Evolutionary conservation across 2,113 vertebrate species (phyloP), one percentile per base, ranked within the genome.

Genomic region (Pollachius pollachius): DNA sequence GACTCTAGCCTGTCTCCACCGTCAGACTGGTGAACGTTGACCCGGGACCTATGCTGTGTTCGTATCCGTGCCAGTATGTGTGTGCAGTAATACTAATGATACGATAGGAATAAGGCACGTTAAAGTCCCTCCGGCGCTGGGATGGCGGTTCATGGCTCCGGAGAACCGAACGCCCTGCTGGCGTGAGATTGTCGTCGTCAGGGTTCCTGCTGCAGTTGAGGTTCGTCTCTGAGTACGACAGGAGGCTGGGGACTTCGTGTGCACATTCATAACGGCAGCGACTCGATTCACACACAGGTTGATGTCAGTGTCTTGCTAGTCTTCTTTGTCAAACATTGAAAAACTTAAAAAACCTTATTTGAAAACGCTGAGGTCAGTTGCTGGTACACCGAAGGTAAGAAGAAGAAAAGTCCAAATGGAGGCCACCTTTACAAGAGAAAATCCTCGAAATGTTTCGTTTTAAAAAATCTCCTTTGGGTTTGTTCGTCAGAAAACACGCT

Each of bases 41-140:
- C 15, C 23, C 67, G 73, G 69, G 72, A 74, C 80, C 64, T 67
- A 66, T 48, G 41, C 54, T 74, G 52, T 77, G 77, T 81, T 73
- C 34, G 27, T 8, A 18, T 34, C 15, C 59, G 15, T 59, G 61
- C 30, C 30, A 75, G 61, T 77, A 63, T 58, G 34, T 61, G 57
- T 41, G 16, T 27, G 34, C 12, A 48, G 1, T 48, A 48, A 48
- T 48, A 48, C 7, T 48, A 48, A n/a, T 61, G 54, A 57, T 7
- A 78, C 70, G 78, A 77, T 16, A 69, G 72, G 75, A 79, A 2
- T 89, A 91, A 91, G 89, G 88, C 89, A 91, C 88, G 85, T 71
- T 34, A 67, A 81, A 76, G 75, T 77, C 82, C 76, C 78, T 77
- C 77, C 80, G 67, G 81, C 61, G 68, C 48, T n/a, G 58, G 84